These are phyloP conservation scores for Decapterus maruadsi DNA, from an alignment of 2,797 vertebrate genomes.

Conservation along the genomic window DNA sequence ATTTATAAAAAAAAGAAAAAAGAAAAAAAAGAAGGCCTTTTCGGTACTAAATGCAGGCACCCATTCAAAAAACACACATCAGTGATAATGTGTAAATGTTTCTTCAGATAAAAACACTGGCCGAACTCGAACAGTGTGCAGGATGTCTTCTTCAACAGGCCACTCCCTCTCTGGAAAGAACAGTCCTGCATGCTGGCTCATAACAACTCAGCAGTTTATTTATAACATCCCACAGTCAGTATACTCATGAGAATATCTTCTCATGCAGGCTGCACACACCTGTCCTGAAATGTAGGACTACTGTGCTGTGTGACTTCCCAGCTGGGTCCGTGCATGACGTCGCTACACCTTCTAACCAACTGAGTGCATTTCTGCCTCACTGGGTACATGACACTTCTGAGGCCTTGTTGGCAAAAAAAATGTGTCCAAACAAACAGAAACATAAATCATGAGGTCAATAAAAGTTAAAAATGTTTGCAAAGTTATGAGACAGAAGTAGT, in stretches of 20 bases:
- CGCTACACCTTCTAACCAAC: slow-evolving; percentile 2
- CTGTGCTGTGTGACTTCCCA: slow-evolving; percentile 43
- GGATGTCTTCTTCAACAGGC: slow-evolving; percentile 54
- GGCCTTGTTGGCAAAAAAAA: slow-evolving; percentile 21
- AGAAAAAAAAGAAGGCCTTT: background rate
- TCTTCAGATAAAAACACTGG: slow-evolving; percentile 3
- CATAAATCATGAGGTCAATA: slow-evolving; percentile 3
- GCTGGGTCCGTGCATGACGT: slow-evolving; percentile 47
- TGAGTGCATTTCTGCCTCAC: background rate
- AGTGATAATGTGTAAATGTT: slow-evolving; percentile 1
- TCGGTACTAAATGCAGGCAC: background rate
- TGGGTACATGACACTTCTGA: slow-evolving; percentile 9
- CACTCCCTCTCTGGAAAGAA: slow-evolving; percentile 71
- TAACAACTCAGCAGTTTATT: slow-evolving; percentile 83
- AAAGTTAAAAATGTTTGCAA: slow-evolving; percentile 5
- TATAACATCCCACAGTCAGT: slow-evolving; percentile 75
- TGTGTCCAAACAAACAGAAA: slow-evolving; percentile 6
- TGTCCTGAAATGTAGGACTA: slow-evolving; percentile 61
- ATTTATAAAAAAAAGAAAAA: background rate
- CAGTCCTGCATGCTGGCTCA: slow-evolving; percentile 73
- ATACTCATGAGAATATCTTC: slow-evolving; percentile 64
- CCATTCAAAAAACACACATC: background rate
- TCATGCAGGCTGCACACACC: slow-evolving; percentile 66
- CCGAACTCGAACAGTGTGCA: slow-evolving; percentile 28
- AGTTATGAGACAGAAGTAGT: background rate